Conservation (phyloP, 2,797 vertebrate genomes). For the Leptatherina wallacei region DNA sequence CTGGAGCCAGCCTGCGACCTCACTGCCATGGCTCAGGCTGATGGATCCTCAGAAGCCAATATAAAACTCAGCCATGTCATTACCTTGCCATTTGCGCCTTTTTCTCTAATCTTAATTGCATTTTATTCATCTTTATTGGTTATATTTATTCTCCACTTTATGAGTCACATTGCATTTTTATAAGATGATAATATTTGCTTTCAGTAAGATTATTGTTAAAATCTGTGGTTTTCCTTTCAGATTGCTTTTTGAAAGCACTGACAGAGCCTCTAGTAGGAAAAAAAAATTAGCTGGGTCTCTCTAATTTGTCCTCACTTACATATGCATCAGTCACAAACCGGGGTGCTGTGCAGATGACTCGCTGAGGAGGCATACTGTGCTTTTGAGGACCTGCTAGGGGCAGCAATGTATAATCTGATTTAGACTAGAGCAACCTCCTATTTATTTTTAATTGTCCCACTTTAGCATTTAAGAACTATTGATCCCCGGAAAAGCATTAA, state of each 20-base stretch:
- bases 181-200: neutral
- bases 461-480: slow-evolving; percentile 99
- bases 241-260: slow-evolving; percentile 47
- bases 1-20: slow-evolving; percentile 73
- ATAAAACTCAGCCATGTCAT: slow-evolving; percentile 57
- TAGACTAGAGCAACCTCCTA: slow-evolving; percentile 90
- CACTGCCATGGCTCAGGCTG: slow-evolving; percentile 64
- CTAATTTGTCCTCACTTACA: slow-evolving; percentile 82
- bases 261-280: slow-evolving; percentile 34
- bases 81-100: slow-evolving; percentile 24
- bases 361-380: slow-evolving; percentile 86
- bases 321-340: slow-evolving; percentile 83
- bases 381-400: slow-evolving; percentile 87
- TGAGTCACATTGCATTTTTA: slow-evolving; percentile 3
- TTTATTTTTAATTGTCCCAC: slow-evolving; percentile 99
- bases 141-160: slow-evolving; percentile 9
- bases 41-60: slow-evolving; percentile 74
- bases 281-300: slow-evolving; percentile 59
- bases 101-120: slow-evolving; percentile 45
- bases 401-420: slow-evolving; percentile 87
- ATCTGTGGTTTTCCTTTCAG: slow-evolving; percentile 38
- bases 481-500: slow-evolving; percentile 97
- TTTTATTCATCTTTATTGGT: slow-evolving; percentile 36
- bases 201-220: slow-evolving; percentile 11
- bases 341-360: slow-evolving; percentile 82